These are phyloP conservation scores for Meteorus cinctellus DNA, from an alignment of 2,888 invertebrate genomes.

Conservation along the genomic window DNA sequence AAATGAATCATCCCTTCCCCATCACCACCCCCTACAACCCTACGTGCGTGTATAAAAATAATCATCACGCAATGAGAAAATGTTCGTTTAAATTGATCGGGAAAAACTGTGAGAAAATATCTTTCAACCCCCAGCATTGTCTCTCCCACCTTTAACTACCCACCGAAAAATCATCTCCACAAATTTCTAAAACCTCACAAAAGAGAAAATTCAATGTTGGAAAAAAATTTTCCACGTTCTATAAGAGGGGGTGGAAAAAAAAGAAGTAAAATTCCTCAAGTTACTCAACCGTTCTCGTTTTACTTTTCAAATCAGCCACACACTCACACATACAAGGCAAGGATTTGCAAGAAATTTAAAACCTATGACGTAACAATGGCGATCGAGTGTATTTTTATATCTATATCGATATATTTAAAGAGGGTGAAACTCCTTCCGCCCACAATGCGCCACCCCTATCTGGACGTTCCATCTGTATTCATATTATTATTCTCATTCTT, in stretches of 20 bases:
- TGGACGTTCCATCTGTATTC: constrained; percentile 31
- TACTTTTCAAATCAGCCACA: constrained; percentile 44
- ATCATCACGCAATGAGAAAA: too few species aligned
- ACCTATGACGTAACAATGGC: constrained; percentile 69
- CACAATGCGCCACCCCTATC: constrained; percentile 36
- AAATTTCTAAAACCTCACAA: background rate
- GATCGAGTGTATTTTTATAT: constrained; percentile 45
- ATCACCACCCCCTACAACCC: too few species aligned
- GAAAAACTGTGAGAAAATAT: too few species aligned
- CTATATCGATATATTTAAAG: background rate
- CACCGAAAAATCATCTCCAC: background rate
- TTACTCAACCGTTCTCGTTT: constrained; percentile 41
- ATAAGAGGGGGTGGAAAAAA: background rate
- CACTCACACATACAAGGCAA: constrained; percentile 37
- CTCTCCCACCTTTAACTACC: too few species aligned
- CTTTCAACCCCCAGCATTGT: too few species aligned
- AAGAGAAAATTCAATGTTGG: too few species aligned
- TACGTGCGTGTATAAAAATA: too few species aligned
- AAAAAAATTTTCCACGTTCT: constrained; percentile 8
- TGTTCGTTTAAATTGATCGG: too few species aligned
- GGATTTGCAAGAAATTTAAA: constrained; percentile 67
- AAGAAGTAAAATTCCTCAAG: constrained; percentile 31
- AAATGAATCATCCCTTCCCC: too few species aligned
- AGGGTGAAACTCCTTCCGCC: constrained; percentile 32
- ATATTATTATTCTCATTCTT: background rate